Percentiles rank a stretch among this genome's conserved stretches.
These are phyloP conservation scores for Lasioglossum figueresi DNA, from an alignment of 2,888 invertebrate species.

Conservation along the genomic window DNA sequence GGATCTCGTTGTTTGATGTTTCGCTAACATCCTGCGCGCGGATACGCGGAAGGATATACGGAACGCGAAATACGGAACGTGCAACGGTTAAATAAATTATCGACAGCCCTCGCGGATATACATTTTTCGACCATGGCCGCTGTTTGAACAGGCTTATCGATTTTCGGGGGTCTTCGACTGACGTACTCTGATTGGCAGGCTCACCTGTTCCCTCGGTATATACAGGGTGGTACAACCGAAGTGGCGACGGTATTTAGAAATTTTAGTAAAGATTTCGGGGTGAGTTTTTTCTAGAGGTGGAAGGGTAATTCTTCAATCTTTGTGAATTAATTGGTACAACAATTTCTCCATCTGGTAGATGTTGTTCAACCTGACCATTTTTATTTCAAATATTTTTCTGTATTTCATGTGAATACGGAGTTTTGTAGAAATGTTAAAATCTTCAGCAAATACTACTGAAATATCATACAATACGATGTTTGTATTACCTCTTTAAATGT, in stretches of 20 bases:
- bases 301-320: neutral
- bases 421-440: too few species aligned
- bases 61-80: neutral
- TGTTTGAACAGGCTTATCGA: neutral
- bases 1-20: constrained; percentile 3
- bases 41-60: neutral
- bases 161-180: neutral
- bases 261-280: neutral
- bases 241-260: neutral
- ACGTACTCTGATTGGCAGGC: neutral
- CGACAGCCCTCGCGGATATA: neutral
- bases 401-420: too few species aligned
- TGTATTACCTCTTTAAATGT: too few species aligned
- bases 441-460: too few species aligned
- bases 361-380: too few species aligned
- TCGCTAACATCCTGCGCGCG: constrained; percentile 15
- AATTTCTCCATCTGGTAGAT: too few species aligned
- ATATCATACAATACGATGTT: too few species aligned
- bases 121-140: neutral
- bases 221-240: neutral
- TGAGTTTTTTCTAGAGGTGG: neutral
- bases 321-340: too few species aligned
- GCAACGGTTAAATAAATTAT: neutral
- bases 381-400: too few species aligned
- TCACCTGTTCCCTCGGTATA: neutral